Evolutionary conservation across 2,113 vertebrate genomes (phyloP).

Genomic region (Lethenteron camtschaticum): DNA sequence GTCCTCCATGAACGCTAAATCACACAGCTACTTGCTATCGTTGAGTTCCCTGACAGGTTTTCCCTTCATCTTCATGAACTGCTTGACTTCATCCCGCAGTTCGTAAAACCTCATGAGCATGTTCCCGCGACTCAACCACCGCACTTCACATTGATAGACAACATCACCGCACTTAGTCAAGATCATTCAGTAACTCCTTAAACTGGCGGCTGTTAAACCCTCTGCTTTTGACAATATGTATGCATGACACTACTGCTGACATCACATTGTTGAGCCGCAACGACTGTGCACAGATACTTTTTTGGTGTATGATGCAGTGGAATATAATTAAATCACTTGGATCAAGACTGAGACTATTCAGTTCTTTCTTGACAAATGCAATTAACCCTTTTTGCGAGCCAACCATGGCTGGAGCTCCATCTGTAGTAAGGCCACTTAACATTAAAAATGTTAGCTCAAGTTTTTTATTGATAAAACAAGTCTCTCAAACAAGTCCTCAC

Average conservation of each 20-base stretch:
- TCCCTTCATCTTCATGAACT: slow-evolving; percentile 13
- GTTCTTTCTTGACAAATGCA: slow-evolving; percentile 12
- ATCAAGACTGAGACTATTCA: slow-evolving; percentile 8
- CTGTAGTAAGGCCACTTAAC: slow-evolving; percentile 10
- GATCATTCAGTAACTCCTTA: slow-evolving; percentile 11
- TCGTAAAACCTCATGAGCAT: slow-evolving; percentile 13
- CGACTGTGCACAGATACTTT: slow-evolving; percentile 11
- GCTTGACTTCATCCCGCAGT: slow-evolving; percentile 12
- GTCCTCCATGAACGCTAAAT: slow-evolving; percentile 14
- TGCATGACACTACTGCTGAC: slow-evolving; percentile 9
- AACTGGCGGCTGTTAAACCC: slow-evolving; percentile 11
- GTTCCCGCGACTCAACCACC: slow-evolving; percentile 8
- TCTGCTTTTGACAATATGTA: slow-evolving; percentile 13
- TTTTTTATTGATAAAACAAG: slow-evolving; percentile 6
- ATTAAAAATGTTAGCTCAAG: slow-evolving; percentile 10
- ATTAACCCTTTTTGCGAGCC: slow-evolving; percentile 10
- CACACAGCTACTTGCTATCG: slow-evolving; percentile 13
- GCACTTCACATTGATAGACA: slow-evolving; percentile 13
- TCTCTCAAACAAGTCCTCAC: slow-evolving; percentile 11
- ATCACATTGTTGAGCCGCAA: slow-evolving; percentile 8
- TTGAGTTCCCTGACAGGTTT: slow-evolving; percentile 13
- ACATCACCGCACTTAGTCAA: slow-evolving; percentile 12
- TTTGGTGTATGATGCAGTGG: slow-evolving; percentile 13
- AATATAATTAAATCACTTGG: slow-evolving; percentile 12
- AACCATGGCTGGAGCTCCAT: slow-evolving; percentile 11